Base-by-base conservation (phyloP, 2,797 vertebrate species). In the Neosilurus hyrtlii region DNA sequence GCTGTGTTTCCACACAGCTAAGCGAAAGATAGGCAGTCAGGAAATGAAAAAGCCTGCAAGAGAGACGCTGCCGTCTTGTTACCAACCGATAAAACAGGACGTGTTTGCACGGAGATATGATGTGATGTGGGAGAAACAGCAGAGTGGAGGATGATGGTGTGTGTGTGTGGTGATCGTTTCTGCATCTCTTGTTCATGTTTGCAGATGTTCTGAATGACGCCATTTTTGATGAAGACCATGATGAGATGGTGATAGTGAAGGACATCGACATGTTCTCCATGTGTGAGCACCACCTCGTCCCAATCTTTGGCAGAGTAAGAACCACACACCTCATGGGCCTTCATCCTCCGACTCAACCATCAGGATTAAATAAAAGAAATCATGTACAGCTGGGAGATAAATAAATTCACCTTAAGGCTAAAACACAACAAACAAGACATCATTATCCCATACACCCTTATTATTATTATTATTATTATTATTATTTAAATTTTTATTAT, bases 201-300 rank as follows among this genome's bases (percentile, higher is more conserved):
- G 59, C 95, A 99, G 97, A 99, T 88, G 93, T 99, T 67, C 90
- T 99, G 83, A 99, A 99, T 1, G 97, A 99, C 1, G 98, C 98
- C 84, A 98, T 99, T 91, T 99, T 99, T 9, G 97, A 99, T 0
- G 98, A 99, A 89, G 98, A 99, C 86, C 98, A 99, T 0, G 98
- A 99, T 30, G 98, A 99, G 93, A 98, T 99, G 98, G 98, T 99
- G 93, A 99, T 99, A 57, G 97, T 99, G 89, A 99, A 99, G 91
- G 97, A 99, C 92, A 99, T 99, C 75, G 98, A 99, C 91, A 98
- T 99, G 97, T 99, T 99, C 90, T 99, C 98, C 88, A 97, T 99
- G 97, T 99, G 98, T 82, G 98, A 99, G 79, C 98, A 99, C 89
- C 98, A 99, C 91, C 93, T 99, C 83, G 98, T 99, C 86, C 98